These are phyloP conservation scores for Aricia artaxerxes DNA, from an alignment of 2,888 invertebrate species.

Conservation along the genomic window DNA sequence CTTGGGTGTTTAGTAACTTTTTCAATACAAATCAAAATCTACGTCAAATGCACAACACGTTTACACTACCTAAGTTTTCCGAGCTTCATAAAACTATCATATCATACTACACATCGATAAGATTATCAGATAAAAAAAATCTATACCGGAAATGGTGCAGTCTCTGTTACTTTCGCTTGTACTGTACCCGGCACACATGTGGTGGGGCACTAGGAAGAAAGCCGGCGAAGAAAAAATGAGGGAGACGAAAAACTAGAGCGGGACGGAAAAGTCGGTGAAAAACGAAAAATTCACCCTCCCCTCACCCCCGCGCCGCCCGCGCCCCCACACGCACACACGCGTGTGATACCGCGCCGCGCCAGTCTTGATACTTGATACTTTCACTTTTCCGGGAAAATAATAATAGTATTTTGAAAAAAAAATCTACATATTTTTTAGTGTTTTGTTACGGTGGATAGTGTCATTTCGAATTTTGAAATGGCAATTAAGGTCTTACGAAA, in stretches of 20 bases:
- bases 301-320: constrained; percentile 51
- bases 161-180: constrained; percentile 49
- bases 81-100: not conserved
- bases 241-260: constrained; percentile 80
- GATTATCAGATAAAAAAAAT: constrained; percentile 36
- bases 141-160: constrained; percentile 61
- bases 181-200: constrained; percentile 75
- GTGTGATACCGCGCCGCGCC: constrained; percentile 42
- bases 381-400: constrained; percentile 43
- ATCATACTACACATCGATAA: constrained; percentile 15
- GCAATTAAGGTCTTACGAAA: not conserved
- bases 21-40: not conserved
- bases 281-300: constrained; percentile 78
- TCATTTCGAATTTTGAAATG: no score
- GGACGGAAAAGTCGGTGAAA: constrained; percentile 81
- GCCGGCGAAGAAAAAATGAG: constrained; percentile 80
- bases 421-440: not conserved
- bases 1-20: not conserved
- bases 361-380: constrained; percentile 59
- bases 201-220: constrained; percentile 80
- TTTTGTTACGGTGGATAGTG: not conserved
- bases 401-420: not conserved
- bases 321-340: constrained; percentile 74
- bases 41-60: not conserved
- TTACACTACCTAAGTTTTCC: not conserved